Percentiles rank a stretch among this genome's conserved stretches.
Conservation (phyloP, 1,140 invertebrate genomes). For the Nasonia longicornis region DNA sequence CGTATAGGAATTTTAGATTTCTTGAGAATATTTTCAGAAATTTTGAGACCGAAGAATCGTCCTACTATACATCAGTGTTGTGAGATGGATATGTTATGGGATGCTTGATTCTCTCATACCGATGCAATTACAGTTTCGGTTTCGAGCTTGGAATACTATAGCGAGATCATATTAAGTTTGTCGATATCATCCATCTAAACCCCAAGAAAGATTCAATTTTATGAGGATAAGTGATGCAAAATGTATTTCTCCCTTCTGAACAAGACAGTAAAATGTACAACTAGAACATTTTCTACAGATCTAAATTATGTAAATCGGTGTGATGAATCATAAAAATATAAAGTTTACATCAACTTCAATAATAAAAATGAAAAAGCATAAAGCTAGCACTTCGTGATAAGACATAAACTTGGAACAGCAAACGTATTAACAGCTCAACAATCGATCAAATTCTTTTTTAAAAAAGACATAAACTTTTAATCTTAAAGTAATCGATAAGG, state of each 20-base stretch:
- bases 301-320: neutral
- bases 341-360: neutral
- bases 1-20: neutral
- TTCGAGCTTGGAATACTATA: too few relatives aligned
- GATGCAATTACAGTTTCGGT: too few relatives aligned
- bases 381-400: constrained; percentile 26
- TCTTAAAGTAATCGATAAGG: constrained; percentile 32
- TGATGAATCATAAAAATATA: neutral
- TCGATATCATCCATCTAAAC: neutral
- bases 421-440: neutral
- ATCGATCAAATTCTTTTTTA: constrained; percentile 38
- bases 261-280: neutral
- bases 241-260: neutral
- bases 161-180: neutral
- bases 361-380: constrained; percentile 5
- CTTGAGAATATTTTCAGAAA: constrained; percentile 10
- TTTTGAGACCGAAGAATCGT: neutral
- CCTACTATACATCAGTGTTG: neutral
- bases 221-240: too few relatives aligned
- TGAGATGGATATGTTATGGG: too few relatives aligned
- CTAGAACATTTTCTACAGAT: neutral
- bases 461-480: constrained; percentile 24
- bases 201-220: too few relatives aligned
- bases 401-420: neutral
- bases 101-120: too few relatives aligned